Conservation (phyloP, 2,113 vertebrate genomes). For the Anser cygnoides region DNA sequence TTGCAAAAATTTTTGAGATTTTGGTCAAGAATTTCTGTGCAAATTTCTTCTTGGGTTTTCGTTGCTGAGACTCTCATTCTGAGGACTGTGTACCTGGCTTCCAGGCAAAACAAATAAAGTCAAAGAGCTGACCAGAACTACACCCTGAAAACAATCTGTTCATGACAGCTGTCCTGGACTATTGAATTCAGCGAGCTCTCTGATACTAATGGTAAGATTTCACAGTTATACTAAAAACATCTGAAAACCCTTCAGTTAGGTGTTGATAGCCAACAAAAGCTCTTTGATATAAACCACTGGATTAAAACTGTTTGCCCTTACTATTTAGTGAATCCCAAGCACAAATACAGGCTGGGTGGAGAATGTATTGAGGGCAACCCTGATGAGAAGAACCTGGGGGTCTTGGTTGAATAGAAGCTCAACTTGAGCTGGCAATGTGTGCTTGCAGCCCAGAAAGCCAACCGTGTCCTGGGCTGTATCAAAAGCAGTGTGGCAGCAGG, state of each 20-base stretch:
- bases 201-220: neutral
- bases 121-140: neutral
- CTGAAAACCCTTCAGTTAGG: neutral
- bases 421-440: no score
- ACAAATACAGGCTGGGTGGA: no score
- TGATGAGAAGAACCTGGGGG: no score
- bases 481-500: no score
- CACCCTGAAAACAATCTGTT: neutral
- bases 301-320: neutral
- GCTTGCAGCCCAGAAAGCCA: no score
- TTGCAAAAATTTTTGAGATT: neutral
- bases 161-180: neutral
- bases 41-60: neutral
- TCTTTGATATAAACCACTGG: neutral
- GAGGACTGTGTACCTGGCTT: neutral
- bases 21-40: neutral
- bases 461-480: no score
- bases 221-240: neutral
- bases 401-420: no score
- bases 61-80: rapidly evolving
- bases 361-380: no score
- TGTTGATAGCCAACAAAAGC: neutral
- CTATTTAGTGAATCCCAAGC: neutral
- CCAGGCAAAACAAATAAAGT: neutral
- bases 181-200: neutral